phyloP scores from a whole-genome alignment of 2,113 vertebrate genomes.

The Neotragus pygmaeus region DNA sequence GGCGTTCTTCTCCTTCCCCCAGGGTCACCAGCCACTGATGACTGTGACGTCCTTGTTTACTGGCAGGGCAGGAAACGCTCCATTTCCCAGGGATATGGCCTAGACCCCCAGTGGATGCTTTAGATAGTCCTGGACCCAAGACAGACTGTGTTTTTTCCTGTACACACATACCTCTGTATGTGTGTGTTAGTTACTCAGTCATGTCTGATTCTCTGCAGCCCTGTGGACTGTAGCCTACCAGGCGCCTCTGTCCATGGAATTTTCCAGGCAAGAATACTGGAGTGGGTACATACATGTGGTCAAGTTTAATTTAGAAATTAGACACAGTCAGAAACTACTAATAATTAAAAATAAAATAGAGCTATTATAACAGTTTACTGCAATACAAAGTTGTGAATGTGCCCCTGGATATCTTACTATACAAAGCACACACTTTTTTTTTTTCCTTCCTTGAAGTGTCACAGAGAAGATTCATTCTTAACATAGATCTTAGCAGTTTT shows the following conservation, averaged over 20 bases:
- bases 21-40: neutral
- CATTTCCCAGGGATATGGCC: neutral
- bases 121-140: neutral
- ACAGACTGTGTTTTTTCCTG: neutral
- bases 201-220: neutral
- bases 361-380: neutral
- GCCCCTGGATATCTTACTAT: neutral
- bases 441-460: neutral
- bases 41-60: neutral
- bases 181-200: neutral
- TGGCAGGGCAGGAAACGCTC: neutral
- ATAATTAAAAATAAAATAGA: neutral
- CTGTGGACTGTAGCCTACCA: neutral
- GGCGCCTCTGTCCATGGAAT: neutral
- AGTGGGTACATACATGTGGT: neutral
- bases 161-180: neutral
- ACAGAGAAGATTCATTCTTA: neutral
- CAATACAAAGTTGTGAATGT: neutral
- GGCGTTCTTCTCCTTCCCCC: neutral
- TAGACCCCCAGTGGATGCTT: neutral
- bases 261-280: neutral
- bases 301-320: neutral
- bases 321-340: neutral
- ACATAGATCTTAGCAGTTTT: neutral
- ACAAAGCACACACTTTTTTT: neutral